A percentile compares a stretch with the other conserved stretches of the same genome.
Conservation (phyloP, 2,888 invertebrate genomes). For the Galeopsomyia nigrocyanea region DNA sequence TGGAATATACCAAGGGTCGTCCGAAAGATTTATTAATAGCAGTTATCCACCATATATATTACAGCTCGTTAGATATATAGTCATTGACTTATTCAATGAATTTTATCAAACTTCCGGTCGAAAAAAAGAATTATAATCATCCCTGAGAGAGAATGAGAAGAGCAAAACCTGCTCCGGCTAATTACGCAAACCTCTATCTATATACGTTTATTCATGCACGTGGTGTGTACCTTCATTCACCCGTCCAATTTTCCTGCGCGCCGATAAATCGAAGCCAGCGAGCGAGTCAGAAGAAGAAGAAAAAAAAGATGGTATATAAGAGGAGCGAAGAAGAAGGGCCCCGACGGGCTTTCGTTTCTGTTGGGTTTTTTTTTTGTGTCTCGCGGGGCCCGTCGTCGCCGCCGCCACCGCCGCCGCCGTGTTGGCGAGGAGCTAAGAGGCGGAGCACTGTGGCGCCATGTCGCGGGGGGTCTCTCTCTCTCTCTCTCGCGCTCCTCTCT, state of each 20-base stretch:
- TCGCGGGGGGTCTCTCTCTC: constrained; percentile 66
- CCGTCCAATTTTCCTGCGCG: too few relatives aligned
- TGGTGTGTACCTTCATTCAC: too few relatives aligned
- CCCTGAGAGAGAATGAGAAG: constrained; percentile 1
- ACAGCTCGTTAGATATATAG: too few relatives aligned
- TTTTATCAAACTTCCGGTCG: too few relatives aligned
- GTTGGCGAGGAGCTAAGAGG: constrained; percentile 55
- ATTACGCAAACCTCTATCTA: too few relatives aligned
- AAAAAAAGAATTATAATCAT: too few relatives aligned
- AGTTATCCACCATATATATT: too few relatives aligned
- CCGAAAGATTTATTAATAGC: constrained; percentile 12
- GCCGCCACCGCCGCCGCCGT: constrained; percentile 23
- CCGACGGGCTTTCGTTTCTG: background rate
- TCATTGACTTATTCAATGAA: too few relatives aligned
- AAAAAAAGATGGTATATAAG: background rate
- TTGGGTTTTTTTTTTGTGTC: constrained; percentile 44
- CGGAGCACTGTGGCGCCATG: constrained; percentile 69
- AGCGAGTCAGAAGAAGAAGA: constrained; percentile 1
- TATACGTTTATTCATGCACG: too few relatives aligned
- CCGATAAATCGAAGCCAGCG: constrained; percentile 41
- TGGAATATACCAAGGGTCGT: background rate
- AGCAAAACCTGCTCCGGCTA: background rate
- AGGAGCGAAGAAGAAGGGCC: constrained; percentile 32
- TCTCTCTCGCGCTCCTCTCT: background rate
- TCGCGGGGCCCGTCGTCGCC: constrained; percentile 46